Conservation (phyloP, 2,888 invertebrate genomes). For the Harpagoxenus sublaevis region DNA sequence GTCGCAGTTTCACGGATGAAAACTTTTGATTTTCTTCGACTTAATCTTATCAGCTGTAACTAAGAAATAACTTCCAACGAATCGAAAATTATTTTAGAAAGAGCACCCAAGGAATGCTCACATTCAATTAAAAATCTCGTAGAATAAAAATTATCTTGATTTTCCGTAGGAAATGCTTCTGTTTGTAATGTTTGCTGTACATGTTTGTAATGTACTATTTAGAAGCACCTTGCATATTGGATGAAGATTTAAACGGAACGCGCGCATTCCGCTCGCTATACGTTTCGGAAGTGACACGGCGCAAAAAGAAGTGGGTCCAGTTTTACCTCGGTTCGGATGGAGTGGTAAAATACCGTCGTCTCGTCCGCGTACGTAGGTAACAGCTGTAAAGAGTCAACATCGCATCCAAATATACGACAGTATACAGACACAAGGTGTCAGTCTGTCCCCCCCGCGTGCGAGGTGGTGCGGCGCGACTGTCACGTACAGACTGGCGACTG, state of each 20-base stretch:
- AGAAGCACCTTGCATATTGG: background rate
- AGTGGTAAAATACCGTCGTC: slow-evolving; percentile 46
- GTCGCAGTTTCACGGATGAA: background rate
- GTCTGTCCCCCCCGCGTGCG: slow-evolving; percentile 57
- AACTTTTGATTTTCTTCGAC: background rate
- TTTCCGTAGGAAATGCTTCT: background rate
- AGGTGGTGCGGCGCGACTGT: slow-evolving; percentile 79
- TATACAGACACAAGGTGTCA: slow-evolving; percentile 79
- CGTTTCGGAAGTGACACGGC: background rate
- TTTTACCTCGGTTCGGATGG: slow-evolving; percentile 60
- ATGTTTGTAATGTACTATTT: background rate
- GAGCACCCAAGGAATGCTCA: background rate
- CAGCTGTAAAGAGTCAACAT: slow-evolving; percentile 83
- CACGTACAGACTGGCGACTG: slow-evolving; percentile 83
- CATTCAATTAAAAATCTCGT: slow-evolving; percentile 13
- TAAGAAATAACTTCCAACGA: background rate
- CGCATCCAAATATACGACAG: slow-evolving; percentile 80
- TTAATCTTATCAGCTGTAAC: slow-evolving; percentile 15
- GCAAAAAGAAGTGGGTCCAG: slow-evolving; percentile 59
- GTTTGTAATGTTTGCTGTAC: too few species aligned
- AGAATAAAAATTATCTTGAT: background rate
- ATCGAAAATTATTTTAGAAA: background rate
- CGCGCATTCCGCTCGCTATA: background rate
- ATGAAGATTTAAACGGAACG: slow-evolving; percentile 9
- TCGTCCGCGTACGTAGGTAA: slow-evolving; percentile 74